phyloP scores from a whole-genome alignment of 2,113 vertebrate genomes.

The Cottus gobio region DNA sequence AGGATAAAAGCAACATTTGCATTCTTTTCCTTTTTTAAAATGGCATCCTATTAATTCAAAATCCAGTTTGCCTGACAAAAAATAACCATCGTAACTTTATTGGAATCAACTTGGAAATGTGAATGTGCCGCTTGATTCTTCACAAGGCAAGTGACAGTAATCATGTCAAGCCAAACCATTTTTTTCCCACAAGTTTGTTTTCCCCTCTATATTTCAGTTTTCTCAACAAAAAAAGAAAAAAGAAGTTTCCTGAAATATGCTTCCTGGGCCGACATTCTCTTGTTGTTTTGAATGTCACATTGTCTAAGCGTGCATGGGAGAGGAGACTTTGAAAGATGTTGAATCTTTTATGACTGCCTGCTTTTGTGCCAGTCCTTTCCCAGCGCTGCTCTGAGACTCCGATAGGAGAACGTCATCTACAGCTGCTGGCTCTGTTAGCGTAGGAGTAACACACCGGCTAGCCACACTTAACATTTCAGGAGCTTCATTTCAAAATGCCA shows the following conservation, averaged over 20 bases:
- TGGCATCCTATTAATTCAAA: conserved; percentile 20
- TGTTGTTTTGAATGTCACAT: conserved; percentile 81
- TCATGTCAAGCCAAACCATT: conserved; percentile 39
- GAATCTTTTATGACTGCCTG: conserved; percentile 85
- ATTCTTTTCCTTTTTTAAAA: background rate
- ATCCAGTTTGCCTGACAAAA: conserved; percentile 13
- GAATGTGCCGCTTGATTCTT: conserved; percentile 19
- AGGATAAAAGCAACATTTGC: background rate
- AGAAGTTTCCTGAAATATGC: conserved; percentile 67
- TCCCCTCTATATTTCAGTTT: conserved; percentile 44
- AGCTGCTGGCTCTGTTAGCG: conserved; percentile 45
- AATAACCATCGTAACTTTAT: conserved; percentile 27
- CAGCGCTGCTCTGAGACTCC: conserved; percentile 54
- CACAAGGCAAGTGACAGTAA: conserved; percentile 52
- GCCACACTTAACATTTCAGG: conserved; percentile 39
- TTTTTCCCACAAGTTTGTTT: conserved; percentile 52
- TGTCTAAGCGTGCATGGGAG: conserved; percentile 72
- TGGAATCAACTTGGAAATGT: background rate
- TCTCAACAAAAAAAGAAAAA: conserved; percentile 34
- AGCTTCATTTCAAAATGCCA: conserved; percentile 42
- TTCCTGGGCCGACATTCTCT: conserved; percentile 72
- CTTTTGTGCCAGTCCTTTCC: conserved; percentile 72
- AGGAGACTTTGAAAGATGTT: conserved; percentile 80
- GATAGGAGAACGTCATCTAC: conserved; percentile 46
- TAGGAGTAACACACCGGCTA: conserved; percentile 37